These are phyloP conservation scores for Apteryx mantelli DNA, from an alignment of 2,113 vertebrate genomes.

Conservation along the genomic window DNA sequence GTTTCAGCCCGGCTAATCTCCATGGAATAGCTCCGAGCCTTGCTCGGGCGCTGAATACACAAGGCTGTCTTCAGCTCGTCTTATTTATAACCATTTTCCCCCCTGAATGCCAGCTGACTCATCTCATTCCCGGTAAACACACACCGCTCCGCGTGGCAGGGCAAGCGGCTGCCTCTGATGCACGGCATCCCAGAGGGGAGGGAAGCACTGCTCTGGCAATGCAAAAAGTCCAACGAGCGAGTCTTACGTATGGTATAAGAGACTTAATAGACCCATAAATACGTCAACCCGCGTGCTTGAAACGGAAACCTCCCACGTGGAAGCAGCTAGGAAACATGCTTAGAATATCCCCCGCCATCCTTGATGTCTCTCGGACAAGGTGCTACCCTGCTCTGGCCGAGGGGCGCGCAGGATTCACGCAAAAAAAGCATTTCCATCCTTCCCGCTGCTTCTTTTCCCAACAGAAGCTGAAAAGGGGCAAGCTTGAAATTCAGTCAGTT, in stretches of 20 bases:
- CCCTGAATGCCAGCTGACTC: neutral
- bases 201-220: neutral
- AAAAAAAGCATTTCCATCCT: neutral
- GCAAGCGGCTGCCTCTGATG: too few species aligned
- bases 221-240: neutral
- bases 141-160: too few species aligned
- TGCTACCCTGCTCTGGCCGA: neutral
- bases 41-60: neutral
- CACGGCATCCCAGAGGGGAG: too few species aligned
- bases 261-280: neutral
- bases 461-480: neutral
- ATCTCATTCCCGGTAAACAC: neutral
- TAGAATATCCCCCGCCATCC: neutral
- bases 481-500: neutral
- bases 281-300: neutral
- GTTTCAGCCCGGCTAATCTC: neutral
- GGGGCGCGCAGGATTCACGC: too few species aligned
- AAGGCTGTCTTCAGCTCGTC: neutral
- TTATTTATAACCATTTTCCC: neutral
- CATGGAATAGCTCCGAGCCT: neutral
- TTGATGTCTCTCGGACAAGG: too few species aligned
- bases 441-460: neutral
- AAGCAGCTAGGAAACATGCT: neutral
- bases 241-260: accelerated
- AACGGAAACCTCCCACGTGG: accelerated